Evolutionary conservation across 2,797 vertebrate genomes (phyloP), one percentile per base, ranked within the genome.

Genomic region (Pangasius krempfi): DNA sequence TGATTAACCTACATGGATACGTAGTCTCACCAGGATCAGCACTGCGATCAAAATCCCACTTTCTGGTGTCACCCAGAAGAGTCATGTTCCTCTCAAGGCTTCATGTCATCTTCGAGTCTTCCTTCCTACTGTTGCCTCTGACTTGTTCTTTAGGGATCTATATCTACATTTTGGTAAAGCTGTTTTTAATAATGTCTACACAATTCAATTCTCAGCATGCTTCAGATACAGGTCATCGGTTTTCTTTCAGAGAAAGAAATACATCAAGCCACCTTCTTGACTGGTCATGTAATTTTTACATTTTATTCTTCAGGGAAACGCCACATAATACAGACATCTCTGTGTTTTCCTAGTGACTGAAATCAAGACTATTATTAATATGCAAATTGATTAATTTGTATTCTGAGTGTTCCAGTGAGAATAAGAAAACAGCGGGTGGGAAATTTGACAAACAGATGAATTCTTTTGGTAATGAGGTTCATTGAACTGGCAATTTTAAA

Each of bases 341-440:
- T n/a, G 62, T 64, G 37, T 58, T 78, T 58, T 75, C 79, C 54
- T 76, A 16, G 33, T 79, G 66, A 54, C 33, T 54, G 68, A 52
- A 82, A 33, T 81, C 40, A 76, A 88, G 64, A 72, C 40, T 86
- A 81, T 58, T 72, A 89, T 72, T 81, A 79, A 81, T 64, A 89
- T 70, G 76, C 76, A 86, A 89, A 86, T 89, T 58, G 47, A 81
- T 81, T 86, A 50, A 89, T 86, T 89, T 44, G 64, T 75, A 89
- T 86, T 60, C 68, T 3, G 25, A 44, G 56, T 62, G 85, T 73
- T 83, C 70, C 80, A 44, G n/a, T 64, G 52, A 82, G 85, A 84
- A 84, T 68, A 56, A 40, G 22, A 66, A 76, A 83, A 89, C 70
- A 68, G 47, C 68, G 80, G 58, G 72, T 33, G 85, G 56, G 60